Evolutionary conservation across 2,888 invertebrate species (phyloP).

Genomic region (Nesidiocoris tenuis): DNA sequence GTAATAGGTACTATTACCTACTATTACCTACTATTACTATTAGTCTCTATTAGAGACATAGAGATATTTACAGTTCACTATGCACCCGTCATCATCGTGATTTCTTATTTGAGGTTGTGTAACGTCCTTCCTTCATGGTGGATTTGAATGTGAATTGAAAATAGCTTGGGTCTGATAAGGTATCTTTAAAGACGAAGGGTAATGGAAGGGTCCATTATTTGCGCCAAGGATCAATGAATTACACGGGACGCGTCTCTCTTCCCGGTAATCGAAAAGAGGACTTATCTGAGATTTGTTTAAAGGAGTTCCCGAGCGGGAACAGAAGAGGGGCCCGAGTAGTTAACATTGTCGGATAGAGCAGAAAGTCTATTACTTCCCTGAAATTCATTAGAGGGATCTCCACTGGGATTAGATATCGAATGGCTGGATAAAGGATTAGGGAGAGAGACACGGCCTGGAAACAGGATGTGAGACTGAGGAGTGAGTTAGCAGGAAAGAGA

Average conservation of each 20-base stretch:
- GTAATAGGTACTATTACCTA: no score
- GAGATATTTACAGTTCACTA: no score
- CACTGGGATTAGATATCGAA: slow-evolving; percentile 40
- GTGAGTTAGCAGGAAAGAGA: no score
- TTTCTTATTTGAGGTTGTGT: no score
- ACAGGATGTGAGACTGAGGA: neutral
- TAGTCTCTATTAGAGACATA: no score
- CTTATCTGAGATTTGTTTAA: slow-evolving; percentile 41
- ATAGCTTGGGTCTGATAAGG: no score
- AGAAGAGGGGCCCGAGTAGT: slow-evolving; percentile 23
- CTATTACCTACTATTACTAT: no score
- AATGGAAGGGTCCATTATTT: slow-evolving; percentile 11
- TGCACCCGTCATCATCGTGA: no score
- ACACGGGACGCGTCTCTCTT: slow-evolving; percentile 19
- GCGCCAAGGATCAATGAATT: slow-evolving; percentile 28
- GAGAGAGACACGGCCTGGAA: slow-evolving; percentile 4
- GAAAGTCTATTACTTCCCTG: slow-evolving; percentile 40
- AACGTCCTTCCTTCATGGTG: no score
- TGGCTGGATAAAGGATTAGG: slow-evolving; percentile 38
- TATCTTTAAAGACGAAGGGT: no score
- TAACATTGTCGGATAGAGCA: slow-evolving; percentile 40
- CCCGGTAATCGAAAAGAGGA: slow-evolving; percentile 36
- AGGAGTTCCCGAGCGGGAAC: slow-evolving; percentile 18
- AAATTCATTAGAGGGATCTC: slow-evolving; percentile 42
- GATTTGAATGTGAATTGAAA: no score